These are phyloP conservation scores for Urophycis tenuis DNA, from an alignment of 2,797 vertebrate species.

Conservation along the genomic window DNA sequence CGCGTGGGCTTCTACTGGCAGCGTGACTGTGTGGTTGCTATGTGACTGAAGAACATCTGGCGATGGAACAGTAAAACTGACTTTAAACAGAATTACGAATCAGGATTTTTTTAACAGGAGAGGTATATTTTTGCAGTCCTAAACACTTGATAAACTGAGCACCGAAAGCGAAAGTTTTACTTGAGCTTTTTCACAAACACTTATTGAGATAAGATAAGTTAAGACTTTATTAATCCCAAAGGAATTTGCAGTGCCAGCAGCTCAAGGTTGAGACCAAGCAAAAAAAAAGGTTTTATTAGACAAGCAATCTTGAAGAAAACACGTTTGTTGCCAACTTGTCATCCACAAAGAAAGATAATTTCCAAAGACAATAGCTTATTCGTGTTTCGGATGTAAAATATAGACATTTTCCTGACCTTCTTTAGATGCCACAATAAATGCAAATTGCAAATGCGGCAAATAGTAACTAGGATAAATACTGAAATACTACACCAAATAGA, in stretches of 20 bases:
- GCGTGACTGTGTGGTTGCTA: not conserved
- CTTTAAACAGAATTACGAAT: constrained; percentile 27
- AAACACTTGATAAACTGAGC: not conserved
- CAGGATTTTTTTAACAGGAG: not conserved
- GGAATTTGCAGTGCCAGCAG: not conserved
- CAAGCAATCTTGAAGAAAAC: not conserved
- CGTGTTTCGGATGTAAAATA: not conserved
- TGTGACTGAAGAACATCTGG: not conserved
- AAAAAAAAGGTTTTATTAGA: not conserved
- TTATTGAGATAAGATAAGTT: not conserved
- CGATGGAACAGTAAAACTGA: constrained; percentile 36
- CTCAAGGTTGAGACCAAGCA: not conserved
- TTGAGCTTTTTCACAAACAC: not conserved
- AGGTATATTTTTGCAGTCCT: not conserved
- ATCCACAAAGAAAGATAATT: not conserved
- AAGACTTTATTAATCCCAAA: not conserved
- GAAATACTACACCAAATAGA: not conserved
- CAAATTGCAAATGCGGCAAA: not conserved
- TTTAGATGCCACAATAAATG: not conserved
- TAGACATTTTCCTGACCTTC: not conserved
- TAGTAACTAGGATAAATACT: not conserved
- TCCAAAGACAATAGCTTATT: not conserved
- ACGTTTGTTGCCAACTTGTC: not conserved
- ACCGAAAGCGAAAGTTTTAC: not conserved
- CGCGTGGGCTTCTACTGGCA: not conserved